These are phyloP conservation scores for Nephrotoma appendiculata DNA, from an alignment of 2,888 invertebrate species.

Conservation along the genomic window DNA sequence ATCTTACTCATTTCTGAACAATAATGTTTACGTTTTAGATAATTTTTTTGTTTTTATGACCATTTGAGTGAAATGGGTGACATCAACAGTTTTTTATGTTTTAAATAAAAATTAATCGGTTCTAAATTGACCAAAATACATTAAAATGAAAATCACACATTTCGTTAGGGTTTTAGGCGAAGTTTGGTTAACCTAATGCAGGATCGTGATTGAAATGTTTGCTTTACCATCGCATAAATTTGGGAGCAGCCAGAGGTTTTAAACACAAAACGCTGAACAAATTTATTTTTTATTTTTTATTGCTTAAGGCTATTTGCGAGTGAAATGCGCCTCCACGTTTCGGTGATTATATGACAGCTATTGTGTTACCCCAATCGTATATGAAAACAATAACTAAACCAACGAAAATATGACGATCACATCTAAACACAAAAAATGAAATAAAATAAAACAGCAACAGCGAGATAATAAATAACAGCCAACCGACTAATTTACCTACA, in stretches of 20 bases:
- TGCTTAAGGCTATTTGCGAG: background rate
- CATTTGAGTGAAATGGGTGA: background rate
- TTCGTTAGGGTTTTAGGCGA: background rate
- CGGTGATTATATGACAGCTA: background rate
- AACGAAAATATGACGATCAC: background rate
- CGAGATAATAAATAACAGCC: background rate
- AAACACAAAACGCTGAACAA: background rate
- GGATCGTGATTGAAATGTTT: background rate
- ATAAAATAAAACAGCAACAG: background rate
- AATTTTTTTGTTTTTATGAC: background rate
- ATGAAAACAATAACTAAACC: background rate
- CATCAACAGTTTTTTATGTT: background rate
- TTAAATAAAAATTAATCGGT: background rate
- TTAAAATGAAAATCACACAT: background rate
- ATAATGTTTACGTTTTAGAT: background rate
- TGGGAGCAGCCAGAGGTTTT: no score
- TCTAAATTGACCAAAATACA: background rate
- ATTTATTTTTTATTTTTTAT: no score
- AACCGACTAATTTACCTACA: background rate
- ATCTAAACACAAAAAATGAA: background rate
- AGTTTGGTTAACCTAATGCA: background rate
- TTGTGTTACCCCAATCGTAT: background rate
- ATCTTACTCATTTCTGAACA: background rate
- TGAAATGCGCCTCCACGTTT: background rate
- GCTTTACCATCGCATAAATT: no score